Evolutionary conservation across 1,140 invertebrate genomes (phyloP), one percentile per base, ranked within the genome.

Genomic region (Piezodorus guildinii): DNA sequence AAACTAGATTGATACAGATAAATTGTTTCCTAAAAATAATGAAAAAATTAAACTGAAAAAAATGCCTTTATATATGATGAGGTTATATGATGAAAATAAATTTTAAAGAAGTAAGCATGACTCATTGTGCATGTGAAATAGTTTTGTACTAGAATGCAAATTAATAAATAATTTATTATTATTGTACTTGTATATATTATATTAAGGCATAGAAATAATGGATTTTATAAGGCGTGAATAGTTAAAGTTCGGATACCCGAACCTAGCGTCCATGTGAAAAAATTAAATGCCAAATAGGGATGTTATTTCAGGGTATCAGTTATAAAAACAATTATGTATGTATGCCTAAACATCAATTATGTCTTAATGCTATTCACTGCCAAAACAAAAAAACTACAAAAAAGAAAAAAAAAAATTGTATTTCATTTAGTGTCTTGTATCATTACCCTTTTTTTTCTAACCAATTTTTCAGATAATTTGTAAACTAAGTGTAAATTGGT

Each of bases 301-400:
- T 23, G 52, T 23, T 56, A 56, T 56, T 23, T 56, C 19, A 56
- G 52, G 52, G 19, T 56, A 56, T 56, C 19, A 56, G 52, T 49
- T 49, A 49, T 49, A 49, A 10, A 19, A 17, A 6, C 19, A 49
- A 49, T 19, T 19, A 21, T 49, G 6, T 49, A 49, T 49, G 46
- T 23, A 56, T 56, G 52, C 52, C 52, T 56, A 56, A 16, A 49
- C 46, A 49, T 56, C 52, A 56, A 56, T 56, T 56, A 56, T 56
- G 23, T 56, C 34, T 56, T 23, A 56, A 56, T 56, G 52, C 52
- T 56, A 56, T 56, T 56, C 52, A 56, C 52, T 56, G 52, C 52
- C 52, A 56, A 21, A 56, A 49, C n/a, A 19, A 49, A 19, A 49
- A 49, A 5, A 49, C 17, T 17, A n/a, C 14, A 49, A 19, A 49